These are phyloP conservation scores for Lissocephala sabroskyi DNA, from an alignment of 2,888 invertebrate genomes.

Conservation along the genomic window DNA sequence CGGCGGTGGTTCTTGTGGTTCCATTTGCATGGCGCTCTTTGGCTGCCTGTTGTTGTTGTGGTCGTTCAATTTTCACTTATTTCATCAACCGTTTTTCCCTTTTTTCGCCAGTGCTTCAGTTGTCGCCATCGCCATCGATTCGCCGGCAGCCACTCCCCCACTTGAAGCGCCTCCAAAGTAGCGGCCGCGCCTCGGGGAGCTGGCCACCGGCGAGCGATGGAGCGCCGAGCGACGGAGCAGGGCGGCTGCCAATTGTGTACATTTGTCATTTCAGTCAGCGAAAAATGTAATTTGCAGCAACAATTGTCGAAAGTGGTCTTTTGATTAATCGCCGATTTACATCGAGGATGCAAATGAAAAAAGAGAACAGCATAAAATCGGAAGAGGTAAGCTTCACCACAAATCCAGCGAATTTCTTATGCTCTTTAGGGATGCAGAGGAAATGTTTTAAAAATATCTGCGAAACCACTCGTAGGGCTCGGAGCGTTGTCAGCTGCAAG, in stretches of 20 bases:
- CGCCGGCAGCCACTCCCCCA: neutral
- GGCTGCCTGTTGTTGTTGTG: slow-evolving; percentile 6
- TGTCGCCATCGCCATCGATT: neutral
- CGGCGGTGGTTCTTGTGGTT: neutral
- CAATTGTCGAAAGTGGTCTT: slow-evolving; percentile 36
- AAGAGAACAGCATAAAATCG: neutral
- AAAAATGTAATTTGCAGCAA: slow-evolving; percentile 36
- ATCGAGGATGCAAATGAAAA: slow-evolving; percentile 17
- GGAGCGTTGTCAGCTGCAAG: too few relatives aligned
- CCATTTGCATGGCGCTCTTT: neutral
- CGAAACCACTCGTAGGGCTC: too few relatives aligned
- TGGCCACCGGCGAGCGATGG: neutral
- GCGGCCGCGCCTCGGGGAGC: too few relatives aligned
- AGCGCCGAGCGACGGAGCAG: neutral
- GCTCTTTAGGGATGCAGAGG: too few relatives aligned
- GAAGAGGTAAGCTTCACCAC: too few relatives aligned
- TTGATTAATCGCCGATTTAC: slow-evolving; percentile 40
- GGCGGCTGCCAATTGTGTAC: slow-evolving; percentile 20
- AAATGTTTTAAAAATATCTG: too few relatives aligned
- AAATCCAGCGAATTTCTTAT: too few relatives aligned
- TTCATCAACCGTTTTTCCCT: slow-evolving; percentile 26
- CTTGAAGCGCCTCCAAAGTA: too few relatives aligned
- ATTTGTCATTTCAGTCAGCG: slow-evolving; percentile 34
- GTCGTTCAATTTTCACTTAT: slow-evolving; percentile 17
- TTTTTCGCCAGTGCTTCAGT: slow-evolving; percentile 5